These are phyloP conservation scores for Acrocephalus scirpaceus DNA, from an alignment of 2,797 vertebrate genomes.

Conservation along the genomic window DNA sequence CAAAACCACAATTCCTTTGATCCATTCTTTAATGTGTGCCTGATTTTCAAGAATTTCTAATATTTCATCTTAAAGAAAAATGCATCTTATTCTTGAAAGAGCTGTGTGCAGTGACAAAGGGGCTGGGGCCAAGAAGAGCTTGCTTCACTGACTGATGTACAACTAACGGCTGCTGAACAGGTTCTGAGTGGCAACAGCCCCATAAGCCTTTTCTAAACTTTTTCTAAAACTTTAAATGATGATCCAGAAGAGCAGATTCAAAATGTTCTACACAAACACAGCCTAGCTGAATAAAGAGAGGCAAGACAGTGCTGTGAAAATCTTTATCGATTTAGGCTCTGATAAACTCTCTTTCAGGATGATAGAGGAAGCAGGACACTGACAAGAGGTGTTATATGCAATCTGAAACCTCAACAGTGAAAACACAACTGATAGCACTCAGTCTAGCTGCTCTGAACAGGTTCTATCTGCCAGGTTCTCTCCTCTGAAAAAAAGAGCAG, in stretches of 20 bases:
- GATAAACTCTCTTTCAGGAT: background rate
- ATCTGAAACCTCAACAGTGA: background rate
- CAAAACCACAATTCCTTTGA: constrained; percentile 52
- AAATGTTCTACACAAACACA: background rate
- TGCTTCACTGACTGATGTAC: constrained; percentile 5
- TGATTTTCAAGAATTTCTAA: constrained; percentile 64
- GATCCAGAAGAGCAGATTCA: constrained; percentile 5
- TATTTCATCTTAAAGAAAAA: constrained; percentile 63
- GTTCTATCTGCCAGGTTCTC: background rate
- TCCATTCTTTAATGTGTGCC: constrained; percentile 48
- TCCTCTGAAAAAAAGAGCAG: background rate
- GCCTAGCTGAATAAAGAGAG: background rate
- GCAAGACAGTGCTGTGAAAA: background rate
- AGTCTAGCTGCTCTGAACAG: background rate
- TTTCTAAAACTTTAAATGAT: background rate
- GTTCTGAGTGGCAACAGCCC: background rate
- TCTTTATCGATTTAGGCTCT: background rate
- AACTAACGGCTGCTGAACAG: background rate
- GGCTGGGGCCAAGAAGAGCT: background rate
- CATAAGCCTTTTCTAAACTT: background rate
- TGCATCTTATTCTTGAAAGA: constrained; percentile 48
- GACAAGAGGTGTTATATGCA: background rate
- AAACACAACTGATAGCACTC: background rate
- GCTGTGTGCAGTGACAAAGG: background rate
- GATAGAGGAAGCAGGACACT: background rate